Evolutionary conservation across 2,888 invertebrate species (phyloP).

Genomic region (Andricus quercusramuli): DNA sequence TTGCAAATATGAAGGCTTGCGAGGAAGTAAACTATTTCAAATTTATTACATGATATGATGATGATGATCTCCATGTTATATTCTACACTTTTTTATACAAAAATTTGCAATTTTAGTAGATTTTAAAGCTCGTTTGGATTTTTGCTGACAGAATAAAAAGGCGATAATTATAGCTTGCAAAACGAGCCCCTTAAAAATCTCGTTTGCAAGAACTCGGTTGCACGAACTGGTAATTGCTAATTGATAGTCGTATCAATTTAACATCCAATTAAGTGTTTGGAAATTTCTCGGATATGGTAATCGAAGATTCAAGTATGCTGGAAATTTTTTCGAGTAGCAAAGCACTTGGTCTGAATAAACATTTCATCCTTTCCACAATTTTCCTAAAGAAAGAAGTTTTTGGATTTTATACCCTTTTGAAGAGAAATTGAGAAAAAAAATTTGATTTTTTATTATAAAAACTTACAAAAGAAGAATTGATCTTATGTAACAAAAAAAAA

Average conservation of each 20-base stretch:
- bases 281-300: background rate
- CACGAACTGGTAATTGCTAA: background rate
- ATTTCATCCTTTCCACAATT: no score
- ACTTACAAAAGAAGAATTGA: no score
- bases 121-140: background rate
- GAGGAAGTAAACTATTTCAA: slow-evolving; percentile 26
- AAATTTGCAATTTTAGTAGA: no score
- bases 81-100: no score
- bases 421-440: no score
- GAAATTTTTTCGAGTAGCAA: background rate
- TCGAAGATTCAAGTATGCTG: background rate
- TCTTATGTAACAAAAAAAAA: no score
- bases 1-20: slow-evolving; percentile 3
- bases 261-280: background rate
- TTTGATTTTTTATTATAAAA: no score
- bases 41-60: slow-evolving; percentile 1
- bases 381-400: no score
- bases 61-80: background rate
- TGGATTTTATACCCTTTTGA: no score
- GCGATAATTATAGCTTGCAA: background rate
- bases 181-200: background rate
- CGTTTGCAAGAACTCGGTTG: background rate
- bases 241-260: background rate
- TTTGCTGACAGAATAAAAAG: background rate
- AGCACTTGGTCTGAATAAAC: no score